Base-by-base conservation (phyloP, 2,888 invertebrate species). In the Synergus japonicus region DNA sequence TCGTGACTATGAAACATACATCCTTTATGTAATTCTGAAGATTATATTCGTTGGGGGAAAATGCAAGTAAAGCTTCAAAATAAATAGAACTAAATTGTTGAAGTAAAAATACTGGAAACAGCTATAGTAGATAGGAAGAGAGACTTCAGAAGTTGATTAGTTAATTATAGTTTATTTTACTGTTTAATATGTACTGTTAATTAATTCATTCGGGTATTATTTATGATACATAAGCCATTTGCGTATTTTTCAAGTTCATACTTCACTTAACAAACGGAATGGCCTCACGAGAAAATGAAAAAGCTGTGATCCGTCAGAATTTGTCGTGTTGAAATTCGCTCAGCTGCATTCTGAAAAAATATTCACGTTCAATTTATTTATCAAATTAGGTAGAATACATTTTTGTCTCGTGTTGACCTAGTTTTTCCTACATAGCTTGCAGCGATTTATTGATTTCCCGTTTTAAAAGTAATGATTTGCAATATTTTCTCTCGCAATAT, bases 381-480 rank as follows among this genome's bases (percentile, higher is more conserved):
- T 41, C 73, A 73, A 73, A 73, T 73, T 58, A 73, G 73, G 73
- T 54, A 54, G 73, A 73, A 73, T 73, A 58, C 54, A 73, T 54
- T 73, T 73, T 73, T 37, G 54, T 73, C 73, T 58, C 54, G 37
- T 8, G 54, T 41, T 73, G 73, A 41, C 73, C 73, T 54, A 73
- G 37, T 73, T 73, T 73, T 73, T 41, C 29, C 12, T 4, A 4
- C 37, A 73, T 54, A 58, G 54, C 73, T 73, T 13, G 41, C 54
- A 7, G 54, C 54, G 54, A 54, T 37, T 37, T 73, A 73, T 73
- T 41, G 73, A 73, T 73, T 73, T 73, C 73, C 37, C 54, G 8
- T n/a, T 49, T 41, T 54, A 37, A 29, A 73, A 73, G 73, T 41
- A 73, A 73, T 58, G 54, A 41, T 73, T 73, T 49, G 49, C 54